Conservation (phyloP, 1,140 invertebrate species). For the Phortica variegata region DNA sequence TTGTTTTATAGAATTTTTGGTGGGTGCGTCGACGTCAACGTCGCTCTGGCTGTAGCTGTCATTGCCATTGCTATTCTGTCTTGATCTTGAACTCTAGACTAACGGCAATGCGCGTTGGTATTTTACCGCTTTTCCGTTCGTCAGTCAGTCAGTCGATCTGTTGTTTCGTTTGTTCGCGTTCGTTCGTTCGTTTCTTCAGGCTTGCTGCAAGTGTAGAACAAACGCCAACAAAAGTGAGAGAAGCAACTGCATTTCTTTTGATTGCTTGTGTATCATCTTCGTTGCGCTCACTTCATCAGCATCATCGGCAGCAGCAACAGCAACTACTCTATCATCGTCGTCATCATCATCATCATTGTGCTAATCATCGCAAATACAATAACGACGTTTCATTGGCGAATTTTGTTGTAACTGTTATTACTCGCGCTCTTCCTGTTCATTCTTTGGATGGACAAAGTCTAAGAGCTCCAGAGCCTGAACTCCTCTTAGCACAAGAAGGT, state of each 20-base stretch:
- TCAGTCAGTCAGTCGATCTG: conserved; percentile 33
- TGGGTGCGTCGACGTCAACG: conserved; percentile 29
- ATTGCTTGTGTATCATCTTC: conserved; percentile 53
- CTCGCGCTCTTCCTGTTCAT: conserved; percentile 29
- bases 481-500: too few species aligned
- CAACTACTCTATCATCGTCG: background rate
- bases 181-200: too few species aligned
- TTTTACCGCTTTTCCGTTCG: conserved; percentile 24
- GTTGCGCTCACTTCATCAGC: too few species aligned
- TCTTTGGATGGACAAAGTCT: conserved; percentile 21
- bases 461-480: too few species aligned
- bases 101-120: conserved; percentile 7
- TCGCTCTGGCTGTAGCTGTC: too few species aligned
- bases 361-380: conserved; percentile 19
- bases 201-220: background rate
- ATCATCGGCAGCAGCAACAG: conserved; percentile 25
- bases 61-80: background rate
- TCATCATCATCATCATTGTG: conserved; percentile 5
- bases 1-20: conserved; percentile 7
- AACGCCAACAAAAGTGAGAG: conserved; percentile 9
- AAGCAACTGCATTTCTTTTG: conserved; percentile 46
- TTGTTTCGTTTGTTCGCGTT: conserved; percentile 7
- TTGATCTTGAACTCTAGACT: conserved; percentile 42
- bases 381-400: conserved; percentile 18
- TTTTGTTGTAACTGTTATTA: conserved; percentile 26